A percentile compares a stretch with the other conserved stretches of the same genome.
Conservation (phyloP, 2,113 vertebrate genomes). For the Leptosomus discolor region DNA sequence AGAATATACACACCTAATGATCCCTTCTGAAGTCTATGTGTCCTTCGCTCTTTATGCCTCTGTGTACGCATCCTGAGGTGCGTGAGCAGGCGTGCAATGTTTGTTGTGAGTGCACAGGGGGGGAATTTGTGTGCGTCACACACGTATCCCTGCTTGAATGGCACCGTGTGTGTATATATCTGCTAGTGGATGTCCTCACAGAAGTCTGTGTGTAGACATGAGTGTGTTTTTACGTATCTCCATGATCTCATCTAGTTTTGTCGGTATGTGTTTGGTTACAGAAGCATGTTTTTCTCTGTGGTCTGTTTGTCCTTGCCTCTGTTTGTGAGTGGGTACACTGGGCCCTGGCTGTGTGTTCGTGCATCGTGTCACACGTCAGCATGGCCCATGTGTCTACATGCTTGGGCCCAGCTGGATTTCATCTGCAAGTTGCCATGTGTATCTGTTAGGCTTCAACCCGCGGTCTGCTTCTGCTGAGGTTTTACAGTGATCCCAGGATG, state of each 20-base stretch:
- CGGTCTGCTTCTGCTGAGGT: neutral
- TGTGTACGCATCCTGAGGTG: accelerated
- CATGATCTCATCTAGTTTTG: neutral
- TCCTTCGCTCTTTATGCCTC: neutral
- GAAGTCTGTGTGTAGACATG: neutral
- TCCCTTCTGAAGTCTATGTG: neutral
- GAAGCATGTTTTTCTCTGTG: neutral
- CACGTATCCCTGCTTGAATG: neutral
- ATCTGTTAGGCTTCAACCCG: neutral
- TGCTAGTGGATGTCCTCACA: neutral
- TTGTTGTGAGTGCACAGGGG: neutral
- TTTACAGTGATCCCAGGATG: neutral
- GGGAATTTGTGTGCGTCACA: neutral
- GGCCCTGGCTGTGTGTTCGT: neutral
- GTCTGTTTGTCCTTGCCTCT: neutral
- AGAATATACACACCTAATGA: neutral
- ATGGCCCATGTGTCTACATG: neutral
- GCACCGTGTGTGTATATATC: neutral
- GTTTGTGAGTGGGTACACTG: neutral
- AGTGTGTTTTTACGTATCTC: neutral
- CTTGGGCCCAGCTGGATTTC: neutral
- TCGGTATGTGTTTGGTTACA: neutral
- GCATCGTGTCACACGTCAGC: neutral
- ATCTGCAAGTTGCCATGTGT: neutral
- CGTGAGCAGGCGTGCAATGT: neutral